Evolutionary conservation across 2,113 vertebrate species (phyloP).

Genomic region (Colinus virginianus): DNA sequence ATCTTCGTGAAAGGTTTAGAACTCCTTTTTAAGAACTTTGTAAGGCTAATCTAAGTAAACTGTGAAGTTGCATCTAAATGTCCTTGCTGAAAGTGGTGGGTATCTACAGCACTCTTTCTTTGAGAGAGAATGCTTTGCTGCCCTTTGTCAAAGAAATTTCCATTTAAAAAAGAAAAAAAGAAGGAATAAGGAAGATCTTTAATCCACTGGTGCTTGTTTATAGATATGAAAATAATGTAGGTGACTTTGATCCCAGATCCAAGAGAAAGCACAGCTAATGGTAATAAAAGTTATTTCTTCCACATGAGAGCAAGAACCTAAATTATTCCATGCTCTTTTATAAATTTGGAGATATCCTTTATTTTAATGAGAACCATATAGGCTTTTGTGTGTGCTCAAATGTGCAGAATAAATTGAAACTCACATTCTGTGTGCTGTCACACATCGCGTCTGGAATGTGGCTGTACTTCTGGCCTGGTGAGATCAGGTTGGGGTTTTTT

Average conservation of each 20-base stretch:
- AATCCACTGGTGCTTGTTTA: neutral
- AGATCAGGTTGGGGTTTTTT: conserved; percentile 55
- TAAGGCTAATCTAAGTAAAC: conserved; percentile 35
- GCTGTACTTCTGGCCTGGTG: conserved; percentile 61
- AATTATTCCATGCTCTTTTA: conserved; percentile 36
- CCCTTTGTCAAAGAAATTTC: conserved; percentile 54
- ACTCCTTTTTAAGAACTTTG: conserved; percentile 41
- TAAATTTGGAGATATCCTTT: conserved; percentile 46
- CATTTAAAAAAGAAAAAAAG: neutral
- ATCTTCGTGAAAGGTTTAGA: conserved; percentile 13
- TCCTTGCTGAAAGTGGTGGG: conserved; percentile 11
- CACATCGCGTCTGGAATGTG: conserved; percentile 42
- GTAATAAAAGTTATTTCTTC: conserved; percentile 20
- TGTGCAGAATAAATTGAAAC: conserved; percentile 64
- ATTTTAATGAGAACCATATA: conserved; percentile 57
- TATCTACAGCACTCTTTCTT: conserved; percentile 42
- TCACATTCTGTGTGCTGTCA: conserved; percentile 51
- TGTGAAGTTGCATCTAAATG: conserved; percentile 9
- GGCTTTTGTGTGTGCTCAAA: conserved; percentile 67
- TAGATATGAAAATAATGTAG: conserved; percentile 40
- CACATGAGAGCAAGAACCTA: neutral
- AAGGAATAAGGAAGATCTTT: conserved; percentile 38
- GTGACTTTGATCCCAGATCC: neutral
- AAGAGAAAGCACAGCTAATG: neutral
- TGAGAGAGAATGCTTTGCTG: conserved; percentile 39